Evolutionary conservation across 2,797 vertebrate genomes (phyloP).

Genomic region (Lycodopsis pacificus): DNA sequence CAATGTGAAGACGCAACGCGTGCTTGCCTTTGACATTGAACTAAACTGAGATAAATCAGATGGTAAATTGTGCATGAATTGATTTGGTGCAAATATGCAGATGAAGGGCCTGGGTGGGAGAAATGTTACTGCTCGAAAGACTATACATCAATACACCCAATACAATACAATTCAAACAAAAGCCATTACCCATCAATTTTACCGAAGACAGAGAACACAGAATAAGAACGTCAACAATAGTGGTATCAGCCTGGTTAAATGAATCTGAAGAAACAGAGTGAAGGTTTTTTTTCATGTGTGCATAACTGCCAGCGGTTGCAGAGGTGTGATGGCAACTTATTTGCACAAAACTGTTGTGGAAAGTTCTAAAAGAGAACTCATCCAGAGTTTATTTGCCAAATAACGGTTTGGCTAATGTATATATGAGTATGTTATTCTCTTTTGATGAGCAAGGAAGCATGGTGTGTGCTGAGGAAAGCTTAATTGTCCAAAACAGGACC

Average conservation of each 20-base stretch:
- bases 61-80: background rate
- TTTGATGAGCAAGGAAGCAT: slow-evolving; percentile 65
- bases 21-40: background rate
- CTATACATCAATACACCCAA: background rate
- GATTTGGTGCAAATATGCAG: background rate
- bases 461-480: slow-evolving; percentile 51
- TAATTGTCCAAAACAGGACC: slow-evolving; percentile 66
- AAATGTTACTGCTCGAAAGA: background rate
- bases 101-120: background rate
- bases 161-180: background rate
- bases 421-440: slow-evolving; percentile 47
- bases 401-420: slow-evolving; percentile 23
- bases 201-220: background rate
- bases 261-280: background rate
- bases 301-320: background rate
- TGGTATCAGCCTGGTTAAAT: background rate
- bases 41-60: background rate
- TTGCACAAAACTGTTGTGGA: slow-evolving; percentile 2
- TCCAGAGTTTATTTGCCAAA: slow-evolving; percentile 23
- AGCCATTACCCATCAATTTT: background rate
- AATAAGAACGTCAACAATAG: background rate
- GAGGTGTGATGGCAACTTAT: background rate
- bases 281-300: too few species aligned
- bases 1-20: background rate
- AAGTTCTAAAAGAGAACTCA: slow-evolving; percentile 28